These are phyloP conservation scores for Chauna torquata DNA, from an alignment of 2,113 vertebrate species.

Conservation along the genomic window DNA sequence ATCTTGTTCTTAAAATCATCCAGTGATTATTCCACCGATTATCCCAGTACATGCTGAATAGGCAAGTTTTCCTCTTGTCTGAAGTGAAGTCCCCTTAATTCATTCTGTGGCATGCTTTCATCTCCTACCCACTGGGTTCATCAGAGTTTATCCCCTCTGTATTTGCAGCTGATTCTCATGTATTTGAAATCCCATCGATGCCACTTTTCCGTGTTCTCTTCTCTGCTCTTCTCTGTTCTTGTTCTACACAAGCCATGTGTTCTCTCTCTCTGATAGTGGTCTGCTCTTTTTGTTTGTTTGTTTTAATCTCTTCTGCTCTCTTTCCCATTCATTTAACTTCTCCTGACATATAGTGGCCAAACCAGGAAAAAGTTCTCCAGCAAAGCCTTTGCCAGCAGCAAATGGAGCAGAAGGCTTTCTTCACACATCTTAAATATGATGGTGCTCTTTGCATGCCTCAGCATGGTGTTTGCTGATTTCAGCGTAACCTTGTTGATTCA, in stretches of 20 bases:
- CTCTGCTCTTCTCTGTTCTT: background rate
- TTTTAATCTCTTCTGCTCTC: background rate
- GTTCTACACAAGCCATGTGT: background rate
- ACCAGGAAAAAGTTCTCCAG: background rate
- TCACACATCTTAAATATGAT: constrained; percentile 54
- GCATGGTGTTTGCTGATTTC: constrained; percentile 44
- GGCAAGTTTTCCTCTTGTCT: background rate
- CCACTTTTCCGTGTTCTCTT: background rate
- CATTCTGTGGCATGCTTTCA: background rate
- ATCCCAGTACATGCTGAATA: background rate
- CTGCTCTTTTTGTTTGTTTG: background rate
- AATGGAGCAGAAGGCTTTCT: constrained; percentile 64
- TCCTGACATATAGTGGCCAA: background rate
- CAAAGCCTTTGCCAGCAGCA: constrained; percentile 15
- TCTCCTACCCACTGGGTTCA: background rate
- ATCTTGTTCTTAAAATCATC: background rate
- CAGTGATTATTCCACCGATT: background rate
- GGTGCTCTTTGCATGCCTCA: constrained; percentile 52
- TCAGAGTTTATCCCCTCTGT: background rate
- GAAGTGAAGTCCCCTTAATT: background rate
- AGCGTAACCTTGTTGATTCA: constrained; percentile 56
- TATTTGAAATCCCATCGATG: background rate
- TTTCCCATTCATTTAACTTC: background rate
- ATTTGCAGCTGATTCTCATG: background rate
- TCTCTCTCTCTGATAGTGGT: background rate